These are phyloP conservation scores for Peromyscus melanophrys DNA, from an alignment of 2,797 vertebrate genomes.

Conservation along the genomic window DNA sequence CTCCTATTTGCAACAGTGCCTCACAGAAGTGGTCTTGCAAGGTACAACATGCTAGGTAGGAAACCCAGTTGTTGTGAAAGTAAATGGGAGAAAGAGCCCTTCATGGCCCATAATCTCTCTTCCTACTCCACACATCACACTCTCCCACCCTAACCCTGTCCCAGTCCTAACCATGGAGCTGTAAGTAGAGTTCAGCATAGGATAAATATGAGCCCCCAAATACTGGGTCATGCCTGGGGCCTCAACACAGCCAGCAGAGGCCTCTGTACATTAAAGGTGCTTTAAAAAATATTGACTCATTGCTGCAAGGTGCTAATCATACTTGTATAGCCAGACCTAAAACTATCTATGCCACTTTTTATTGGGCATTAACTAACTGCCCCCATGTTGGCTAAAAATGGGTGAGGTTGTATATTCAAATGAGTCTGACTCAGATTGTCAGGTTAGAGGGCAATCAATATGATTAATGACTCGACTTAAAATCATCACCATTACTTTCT, in stretches of 20 bases:
- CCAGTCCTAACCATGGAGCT: conserved; percentile 4
- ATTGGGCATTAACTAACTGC: conserved; percentile 72
- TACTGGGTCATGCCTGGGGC: background rate
- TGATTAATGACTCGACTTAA: conserved; percentile 56
- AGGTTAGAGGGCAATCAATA: conserved; percentile 59
- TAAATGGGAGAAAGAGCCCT: conserved; percentile 4
- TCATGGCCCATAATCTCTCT: background rate
- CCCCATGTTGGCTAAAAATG: conserved; percentile 61
- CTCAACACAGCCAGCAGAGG: conserved; percentile 43
- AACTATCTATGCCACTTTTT: conserved; percentile 70
- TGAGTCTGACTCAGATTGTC: conserved; percentile 75
- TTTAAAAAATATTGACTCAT: conserved; percentile 73
- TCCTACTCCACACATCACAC: background rate
- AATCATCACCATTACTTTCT: conserved; percentile 64
- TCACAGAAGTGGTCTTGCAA: conserved; percentile 53
- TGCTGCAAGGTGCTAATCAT: conserved; percentile 57
- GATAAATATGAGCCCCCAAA: conserved; percentile 56
- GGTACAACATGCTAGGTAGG: conserved; percentile 62
- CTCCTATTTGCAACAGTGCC: conserved; percentile 60
- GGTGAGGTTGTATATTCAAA: conserved; percentile 72
- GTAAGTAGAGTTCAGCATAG: background rate
- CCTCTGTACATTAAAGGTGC: conserved; percentile 23
- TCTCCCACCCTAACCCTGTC: background rate
- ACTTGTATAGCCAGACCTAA: conserved; percentile 53
- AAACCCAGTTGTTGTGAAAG: conserved; percentile 59